Conservation (phyloP, 2,888 invertebrate species). For the Microctonus brassicae region DNA sequence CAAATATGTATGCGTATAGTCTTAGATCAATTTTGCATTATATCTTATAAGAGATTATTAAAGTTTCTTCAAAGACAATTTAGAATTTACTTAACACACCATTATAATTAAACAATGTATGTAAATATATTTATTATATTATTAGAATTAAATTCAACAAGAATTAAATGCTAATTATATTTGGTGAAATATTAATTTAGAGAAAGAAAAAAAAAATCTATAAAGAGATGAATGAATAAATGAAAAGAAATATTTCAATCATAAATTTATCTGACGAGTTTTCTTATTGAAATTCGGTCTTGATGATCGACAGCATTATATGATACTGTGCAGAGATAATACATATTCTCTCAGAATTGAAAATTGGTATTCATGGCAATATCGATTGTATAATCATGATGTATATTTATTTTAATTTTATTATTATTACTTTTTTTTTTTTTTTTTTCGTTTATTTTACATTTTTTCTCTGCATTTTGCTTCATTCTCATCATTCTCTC, state of each 20-base stretch:
- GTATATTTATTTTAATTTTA: not conserved
- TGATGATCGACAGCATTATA: not conserved
- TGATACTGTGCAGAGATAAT: not conserved
- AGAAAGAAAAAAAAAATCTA: not conserved
- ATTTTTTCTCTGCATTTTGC: not conserved
- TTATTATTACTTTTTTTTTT: not conserved
- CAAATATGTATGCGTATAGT: no score
- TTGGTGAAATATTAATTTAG: not conserved
- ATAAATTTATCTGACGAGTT: not conserved
- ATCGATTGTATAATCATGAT: conserved; percentile 14
- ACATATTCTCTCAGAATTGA: not conserved
- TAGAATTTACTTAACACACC: no score
- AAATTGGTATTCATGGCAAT: conserved; percentile 24
- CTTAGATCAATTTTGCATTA: not conserved
- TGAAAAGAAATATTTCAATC: not conserved
- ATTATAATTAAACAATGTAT: no score
- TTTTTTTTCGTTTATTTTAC: not conserved
- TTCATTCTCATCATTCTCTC: not conserved
- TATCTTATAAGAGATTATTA: not conserved
- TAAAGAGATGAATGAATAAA: not conserved
- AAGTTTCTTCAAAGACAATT: not conserved
- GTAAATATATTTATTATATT: no score
- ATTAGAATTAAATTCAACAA: no score
- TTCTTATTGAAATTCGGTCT: not conserved
- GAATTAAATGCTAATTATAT: no score